Evolutionary conservation across 2,113 vertebrate species (phyloP).

Genomic region (Epinephelus fuscoguttatus): DNA sequence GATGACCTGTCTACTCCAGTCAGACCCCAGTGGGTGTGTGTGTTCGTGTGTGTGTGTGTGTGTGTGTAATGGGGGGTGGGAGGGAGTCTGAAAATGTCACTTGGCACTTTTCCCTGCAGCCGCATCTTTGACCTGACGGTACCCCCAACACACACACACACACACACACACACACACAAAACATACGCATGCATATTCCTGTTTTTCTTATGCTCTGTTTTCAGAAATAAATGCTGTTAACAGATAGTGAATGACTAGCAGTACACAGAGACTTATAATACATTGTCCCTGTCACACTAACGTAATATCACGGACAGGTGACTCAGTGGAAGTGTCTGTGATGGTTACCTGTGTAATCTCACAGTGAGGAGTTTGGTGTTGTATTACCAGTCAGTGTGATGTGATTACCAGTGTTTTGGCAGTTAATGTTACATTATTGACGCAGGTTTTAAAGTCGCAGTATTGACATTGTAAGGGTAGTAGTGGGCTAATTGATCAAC

Average conservation of each 20-base stretch:
- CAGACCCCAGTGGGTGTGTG: slow-evolving; percentile 68
- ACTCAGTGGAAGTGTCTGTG: background rate
- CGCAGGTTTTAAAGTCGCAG: slow-evolving; percentile 52
- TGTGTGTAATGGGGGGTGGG: slow-evolving; percentile 30
- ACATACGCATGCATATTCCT: background rate
- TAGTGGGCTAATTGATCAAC: slow-evolving; percentile 71
- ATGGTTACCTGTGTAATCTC: background rate
- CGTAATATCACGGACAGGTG: background rate
- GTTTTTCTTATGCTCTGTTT: slow-evolving; percentile 9
- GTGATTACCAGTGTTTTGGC: slow-evolving; percentile 49
- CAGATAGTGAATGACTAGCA: background rate
- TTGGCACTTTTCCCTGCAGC: slow-evolving; percentile 66
- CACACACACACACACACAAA: slow-evolving; percentile 35
- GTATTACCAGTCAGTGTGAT: slow-evolving; percentile 14
- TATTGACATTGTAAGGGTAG: slow-evolving; percentile 71
- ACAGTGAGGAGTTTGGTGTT: background rate
- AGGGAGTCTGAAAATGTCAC: slow-evolving; percentile 67
- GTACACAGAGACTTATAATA: background rate
- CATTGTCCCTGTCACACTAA: background rate
- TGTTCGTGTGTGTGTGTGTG: slow-evolving; percentile 46
- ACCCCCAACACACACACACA: slow-evolving; percentile 41
- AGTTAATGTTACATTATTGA: slow-evolving; percentile 65
- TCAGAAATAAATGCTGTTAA: background rate
- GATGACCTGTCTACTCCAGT: slow-evolving; percentile 89
- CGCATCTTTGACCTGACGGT: slow-evolving; percentile 59